Base-by-base conservation (phyloP, 2,888 invertebrate genomes). In the Lordiphosa fenestrarum region DNA sequence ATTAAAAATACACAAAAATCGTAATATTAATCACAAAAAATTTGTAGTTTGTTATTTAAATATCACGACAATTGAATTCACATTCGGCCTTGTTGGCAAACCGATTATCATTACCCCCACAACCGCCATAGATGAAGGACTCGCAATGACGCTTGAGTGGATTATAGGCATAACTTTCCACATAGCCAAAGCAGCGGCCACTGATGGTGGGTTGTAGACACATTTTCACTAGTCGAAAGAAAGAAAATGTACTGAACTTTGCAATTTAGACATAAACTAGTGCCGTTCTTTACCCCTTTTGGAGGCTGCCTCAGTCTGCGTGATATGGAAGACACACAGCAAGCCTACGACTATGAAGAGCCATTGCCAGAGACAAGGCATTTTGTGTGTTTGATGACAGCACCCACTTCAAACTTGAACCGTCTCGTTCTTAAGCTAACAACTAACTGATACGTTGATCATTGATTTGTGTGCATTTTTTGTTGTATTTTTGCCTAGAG, bases 41-140 rank as follows among this genome's bases (percentile, higher is more conserved):
- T 30, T 49, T 68, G 30, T 38, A 44, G 39, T 58, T 68, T 69
- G 53, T 71, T 58, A 6, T 15, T 58, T 52, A 81, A 52, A 81
- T 42, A 72, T 82, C 81, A 46, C 81, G 81, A 73, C 94, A 94
- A 15, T 91, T 90, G 56, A 90, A 90, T 64, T 90, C 91, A 80
- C 94, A 94, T 67, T 94, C 93, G 37, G 92, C 91, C 41, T 90
- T 89, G 4, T 91, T 92, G 46, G 92, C 90, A 86, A 95, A 95
- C 81, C 94, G 94, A 87, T 96, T 96, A 71, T 92, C 91, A 85
- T 95, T 96, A 10, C 95, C 95, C 41, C 94, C 90, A 71, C 93
- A 93, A 7, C 93, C 93, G 19, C 95, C 94, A 86, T 94, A 96
- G 53, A 91, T 91, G 87, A 96, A 96, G 48, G 93, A 91, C 47